phyloP scores from a whole-genome alignment of 2,797 vertebrate species.

The Danio jaintianensis region DNA sequence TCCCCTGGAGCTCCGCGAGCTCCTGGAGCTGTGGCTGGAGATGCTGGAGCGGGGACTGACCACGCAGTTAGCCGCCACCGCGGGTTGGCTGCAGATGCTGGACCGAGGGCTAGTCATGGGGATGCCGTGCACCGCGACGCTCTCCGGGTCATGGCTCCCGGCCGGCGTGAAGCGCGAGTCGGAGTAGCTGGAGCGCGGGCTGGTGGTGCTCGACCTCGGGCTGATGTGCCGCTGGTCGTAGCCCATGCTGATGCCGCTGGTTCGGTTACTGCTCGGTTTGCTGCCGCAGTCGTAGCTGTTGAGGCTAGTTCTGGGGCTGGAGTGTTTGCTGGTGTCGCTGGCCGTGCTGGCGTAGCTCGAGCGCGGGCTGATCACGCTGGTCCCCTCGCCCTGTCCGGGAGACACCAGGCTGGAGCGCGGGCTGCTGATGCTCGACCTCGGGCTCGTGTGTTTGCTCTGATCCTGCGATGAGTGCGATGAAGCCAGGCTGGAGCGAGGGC shows the following conservation, averaged over 20 bases:
- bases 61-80: slow-evolving; percentile 73
- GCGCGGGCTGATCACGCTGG: slow-evolving; percentile 78
- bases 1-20: slow-evolving; percentile 88
- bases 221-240: slow-evolving; percentile 94
- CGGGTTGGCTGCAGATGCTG: slow-evolving; percentile 82
- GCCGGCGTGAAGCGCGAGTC: slow-evolving; percentile 82
- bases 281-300: slow-evolving; percentile 90
- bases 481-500: slow-evolving; percentile 82
- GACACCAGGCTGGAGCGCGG: slow-evolving; percentile 80
- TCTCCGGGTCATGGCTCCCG: slow-evolving; percentile 80
- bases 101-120: slow-evolving; percentile 80
- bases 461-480: slow-evolving; percentile 80
- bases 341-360: slow-evolving; percentile 88
- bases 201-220: slow-evolving; percentile 88
- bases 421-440: slow-evolving; percentile 86
- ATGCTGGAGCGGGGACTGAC: slow-evolving; percentile 93
- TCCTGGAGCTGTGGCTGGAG: slow-evolving; percentile 92
- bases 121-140: slow-evolving; percentile 70
- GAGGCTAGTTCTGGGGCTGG: slow-evolving; percentile 90
- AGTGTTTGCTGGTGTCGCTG: slow-evolving; percentile 88
- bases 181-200: slow-evolving; percentile 85
- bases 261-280: slow-evolving; percentile 93
- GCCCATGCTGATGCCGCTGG: slow-evolving; percentile 97
- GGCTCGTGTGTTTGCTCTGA: slow-evolving; percentile 85
- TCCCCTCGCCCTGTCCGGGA: slow-evolving; percentile 79